Evolutionary conservation across 2,113 vertebrate species (phyloP).

Genomic region (Xerus inauris): DNA sequence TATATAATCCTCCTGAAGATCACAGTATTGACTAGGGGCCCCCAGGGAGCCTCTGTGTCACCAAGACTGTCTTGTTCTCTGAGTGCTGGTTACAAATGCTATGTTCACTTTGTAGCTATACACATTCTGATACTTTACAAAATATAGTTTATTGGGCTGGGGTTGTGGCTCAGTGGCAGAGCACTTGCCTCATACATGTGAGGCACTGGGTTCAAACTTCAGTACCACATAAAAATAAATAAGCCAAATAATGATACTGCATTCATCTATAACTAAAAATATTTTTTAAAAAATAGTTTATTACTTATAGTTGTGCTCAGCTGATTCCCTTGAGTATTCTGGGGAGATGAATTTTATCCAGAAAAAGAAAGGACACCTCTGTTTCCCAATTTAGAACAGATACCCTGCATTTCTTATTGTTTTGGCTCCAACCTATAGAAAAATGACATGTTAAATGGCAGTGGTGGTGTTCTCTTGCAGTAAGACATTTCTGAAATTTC

Average conservation of each 20-base stretch:
- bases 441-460: neutral
- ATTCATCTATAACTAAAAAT: too few relatives aligned
- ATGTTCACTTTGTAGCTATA: neutral
- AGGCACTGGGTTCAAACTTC: too few relatives aligned
- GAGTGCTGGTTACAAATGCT: neutral
- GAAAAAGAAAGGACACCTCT: neutral
- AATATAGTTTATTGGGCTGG: too few relatives aligned
- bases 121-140: neutral
- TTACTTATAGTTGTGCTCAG: neutral
- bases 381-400: neutral
- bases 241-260: too few relatives aligned
- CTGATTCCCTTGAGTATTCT: neutral
- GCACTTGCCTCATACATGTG: too few relatives aligned
- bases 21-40: neutral
- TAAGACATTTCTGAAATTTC: neutral
- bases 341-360: neutral
- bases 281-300: too few relatives aligned
- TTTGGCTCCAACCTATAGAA: neutral
- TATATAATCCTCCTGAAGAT: neutral
- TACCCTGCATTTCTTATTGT: neutral
- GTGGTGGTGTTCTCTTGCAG: neutral
- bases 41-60: neutral
- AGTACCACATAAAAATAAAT: too few relatives aligned
- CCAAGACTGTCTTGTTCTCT: neutral
- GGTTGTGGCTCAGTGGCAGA: too few relatives aligned